A percentile compares a stretch with the other conserved stretches of the same genome.
phyloP scores from a whole-genome alignment of 2,797 vertebrate genomes.

The Glyptemys insculpta region DNA sequence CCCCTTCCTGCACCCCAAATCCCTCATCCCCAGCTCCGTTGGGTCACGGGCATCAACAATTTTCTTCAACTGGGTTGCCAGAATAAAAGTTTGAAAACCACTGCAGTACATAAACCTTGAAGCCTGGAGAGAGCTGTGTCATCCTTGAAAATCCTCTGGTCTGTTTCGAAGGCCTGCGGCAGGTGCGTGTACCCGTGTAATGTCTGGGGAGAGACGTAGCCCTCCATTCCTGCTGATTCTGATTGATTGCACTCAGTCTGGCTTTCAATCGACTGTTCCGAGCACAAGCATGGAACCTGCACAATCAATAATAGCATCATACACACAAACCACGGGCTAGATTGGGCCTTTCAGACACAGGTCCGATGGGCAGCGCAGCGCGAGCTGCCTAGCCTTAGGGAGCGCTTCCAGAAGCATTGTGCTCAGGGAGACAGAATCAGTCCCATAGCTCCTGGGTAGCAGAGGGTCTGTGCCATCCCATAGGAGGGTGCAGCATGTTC shows the following conservation, averaged over 20 bases:
- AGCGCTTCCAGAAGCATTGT: not conserved
- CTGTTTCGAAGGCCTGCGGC: not conserved
- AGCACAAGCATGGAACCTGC: not conserved
- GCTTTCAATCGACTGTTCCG: not conserved
- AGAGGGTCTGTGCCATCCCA: not conserved
- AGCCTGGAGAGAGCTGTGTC: not conserved
- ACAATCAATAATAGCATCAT: not conserved
- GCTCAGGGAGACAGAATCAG: not conserved
- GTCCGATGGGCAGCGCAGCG: not conserved
- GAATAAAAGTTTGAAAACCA: no score
- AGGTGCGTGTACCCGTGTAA: fast-evolving
- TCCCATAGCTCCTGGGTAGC: not conserved
- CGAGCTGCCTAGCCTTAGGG: not conserved
- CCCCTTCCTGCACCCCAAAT: no score
- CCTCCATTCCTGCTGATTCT: not conserved
- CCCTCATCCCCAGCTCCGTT: no score
- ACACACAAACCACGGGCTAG: not conserved
- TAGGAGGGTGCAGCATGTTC: not conserved
- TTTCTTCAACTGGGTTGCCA: no score
- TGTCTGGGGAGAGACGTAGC: not conserved
- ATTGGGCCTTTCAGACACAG: not conserved
- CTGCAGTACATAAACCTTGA: not conserved
- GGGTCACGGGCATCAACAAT: no score
- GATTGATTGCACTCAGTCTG: not conserved
- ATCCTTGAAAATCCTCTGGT: not conserved